Percentiles rank a stretch among this genome's conserved stretches.
Conservation (phyloP, 2,888 invertebrate genomes). For the Xanthorhoe spadicearia region DNA sequence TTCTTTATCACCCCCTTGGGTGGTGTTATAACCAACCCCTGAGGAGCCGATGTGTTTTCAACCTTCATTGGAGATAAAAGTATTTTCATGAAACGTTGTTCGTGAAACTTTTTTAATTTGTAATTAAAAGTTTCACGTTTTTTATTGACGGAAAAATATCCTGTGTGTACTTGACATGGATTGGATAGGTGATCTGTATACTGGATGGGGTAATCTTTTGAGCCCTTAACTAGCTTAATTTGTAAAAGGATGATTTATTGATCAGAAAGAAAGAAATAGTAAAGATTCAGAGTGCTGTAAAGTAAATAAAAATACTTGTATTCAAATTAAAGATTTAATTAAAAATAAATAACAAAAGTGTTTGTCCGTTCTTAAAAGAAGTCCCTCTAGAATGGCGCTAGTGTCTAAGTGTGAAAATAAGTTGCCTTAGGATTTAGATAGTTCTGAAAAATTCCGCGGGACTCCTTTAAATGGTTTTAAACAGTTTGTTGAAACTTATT, state of each 20-base stretch:
- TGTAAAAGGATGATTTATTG: too few relatives aligned
- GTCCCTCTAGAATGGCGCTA: background rate
- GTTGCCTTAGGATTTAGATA: background rate
- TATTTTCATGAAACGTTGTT: background rate
- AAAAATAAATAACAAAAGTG: conserved; percentile 14
- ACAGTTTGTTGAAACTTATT: background rate
- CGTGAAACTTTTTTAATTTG: background rate
- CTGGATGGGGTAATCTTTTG: too few relatives aligned
- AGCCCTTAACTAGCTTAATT: too few relatives aligned
- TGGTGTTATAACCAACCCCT: conserved; percentile 2
- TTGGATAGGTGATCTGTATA: too few relatives aligned
- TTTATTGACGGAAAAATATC: background rate
- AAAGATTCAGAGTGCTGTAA: too few relatives aligned
- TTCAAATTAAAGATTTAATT: conserved; percentile 18
- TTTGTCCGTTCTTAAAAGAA: background rate
- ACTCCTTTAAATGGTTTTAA: background rate
- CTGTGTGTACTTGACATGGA: background rate
- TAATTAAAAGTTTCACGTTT: too few relatives aligned
- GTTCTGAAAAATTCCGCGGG: background rate
- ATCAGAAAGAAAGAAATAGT: too few relatives aligned
- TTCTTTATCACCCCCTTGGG: conserved; percentile 24
- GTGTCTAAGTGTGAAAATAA: background rate
- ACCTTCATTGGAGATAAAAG: background rate
- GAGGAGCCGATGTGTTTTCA: background rate
- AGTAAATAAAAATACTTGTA: conserved; percentile 8